Evolutionary conservation across 2,888 invertebrate genomes (phyloP).

Genomic region (Epinotia brunnichana): DNA sequence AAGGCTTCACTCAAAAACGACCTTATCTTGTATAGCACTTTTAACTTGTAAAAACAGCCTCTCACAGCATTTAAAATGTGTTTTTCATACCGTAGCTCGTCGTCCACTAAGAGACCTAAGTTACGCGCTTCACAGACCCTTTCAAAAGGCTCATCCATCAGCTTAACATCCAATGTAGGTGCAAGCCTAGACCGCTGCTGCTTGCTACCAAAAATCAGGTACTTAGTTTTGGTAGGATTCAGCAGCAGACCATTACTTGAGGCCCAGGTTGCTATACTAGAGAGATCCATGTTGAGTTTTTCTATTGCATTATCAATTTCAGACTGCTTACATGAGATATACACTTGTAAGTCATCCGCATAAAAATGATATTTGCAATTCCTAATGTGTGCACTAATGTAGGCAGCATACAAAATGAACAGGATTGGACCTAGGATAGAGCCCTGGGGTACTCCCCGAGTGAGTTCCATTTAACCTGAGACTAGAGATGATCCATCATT

Average conservation of each 20-base stretch:
- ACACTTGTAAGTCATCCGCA: too few relatives aligned
- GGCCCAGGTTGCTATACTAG: conserved; percentile 29
- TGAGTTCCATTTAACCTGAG: too few relatives aligned
- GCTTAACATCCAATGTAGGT: neutral
- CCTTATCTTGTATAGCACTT: conserved; percentile 13
- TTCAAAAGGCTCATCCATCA: too few relatives aligned
- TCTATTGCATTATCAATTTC: conserved; percentile 21
- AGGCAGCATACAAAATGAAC: too few relatives aligned
- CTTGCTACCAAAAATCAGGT: conserved; percentile 1
- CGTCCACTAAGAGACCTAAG: conserved; percentile 9
- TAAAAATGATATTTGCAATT: too few relatives aligned
- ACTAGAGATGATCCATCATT: too few relatives aligned
- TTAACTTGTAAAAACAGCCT: neutral
- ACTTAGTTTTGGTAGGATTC: conserved; percentile 14
- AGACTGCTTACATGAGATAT: conserved; percentile 30
- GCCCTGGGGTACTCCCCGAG: too few relatives aligned
- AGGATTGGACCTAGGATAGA: too few relatives aligned
- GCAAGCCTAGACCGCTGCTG: neutral
- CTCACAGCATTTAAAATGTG: neutral
- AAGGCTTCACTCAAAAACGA: neutral
- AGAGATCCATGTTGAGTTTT: conserved; percentile 38
- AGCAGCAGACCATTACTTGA: neutral
- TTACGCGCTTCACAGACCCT: conserved; percentile 17
- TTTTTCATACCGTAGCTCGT: neutral
- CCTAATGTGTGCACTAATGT: too few relatives aligned